Base-by-base conservation (phyloP, 1,140 invertebrate genomes). In the Plodia interpunctella region DNA sequence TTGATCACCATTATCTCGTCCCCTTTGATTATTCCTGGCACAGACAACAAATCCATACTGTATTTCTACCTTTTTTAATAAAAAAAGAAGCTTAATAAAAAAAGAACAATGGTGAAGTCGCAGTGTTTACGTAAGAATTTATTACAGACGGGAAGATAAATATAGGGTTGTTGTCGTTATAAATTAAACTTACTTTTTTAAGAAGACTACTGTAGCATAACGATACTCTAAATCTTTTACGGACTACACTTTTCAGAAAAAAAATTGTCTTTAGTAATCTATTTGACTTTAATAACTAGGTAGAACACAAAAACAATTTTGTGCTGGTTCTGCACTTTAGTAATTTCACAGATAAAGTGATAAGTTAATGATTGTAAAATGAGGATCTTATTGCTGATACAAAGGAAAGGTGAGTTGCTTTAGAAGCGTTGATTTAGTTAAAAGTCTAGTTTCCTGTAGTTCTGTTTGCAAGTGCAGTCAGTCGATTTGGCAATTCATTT, bases 1-100 rank as follows among this genome's bases (percentile, higher is more conserved):
- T 99, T 99, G 87, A 99, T 98, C 74, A 99, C 97, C 94, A 99
- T 97, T 83, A 99, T 98, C 90, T 99, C 98, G 90, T 99, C 98
- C 71, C 97, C 95, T 90, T 98, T 97, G 82, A 97, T 97, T 78
- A 99, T 95, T 77, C 97, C 97, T 98, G 91, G 62, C 91, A 88
- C 74, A 77, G 68, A 80, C 75, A 74, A 67, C 66, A 67, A 70
- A 68, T 63, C 61, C 57, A 56, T 62, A 54, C 58, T 65, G 62
- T 74, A 68, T 69, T 67, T 60, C 49, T 25, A 53, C 51, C 20
- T 53, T 53, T 53, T 53, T 20, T 21, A 44, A 44, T 17, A n/a
- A n/a, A n/a, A n/a, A n/a, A n/a, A n/a, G 38, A 44, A 38, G 50
- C 38, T 56, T 58, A 54, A 55, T 19, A 52, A 59, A 59, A 30